Evolutionary conservation across 2,888 invertebrate genomes (phyloP), one percentile per base, ranked within the genome.

Genomic region (Drosophila rubida): DNA sequence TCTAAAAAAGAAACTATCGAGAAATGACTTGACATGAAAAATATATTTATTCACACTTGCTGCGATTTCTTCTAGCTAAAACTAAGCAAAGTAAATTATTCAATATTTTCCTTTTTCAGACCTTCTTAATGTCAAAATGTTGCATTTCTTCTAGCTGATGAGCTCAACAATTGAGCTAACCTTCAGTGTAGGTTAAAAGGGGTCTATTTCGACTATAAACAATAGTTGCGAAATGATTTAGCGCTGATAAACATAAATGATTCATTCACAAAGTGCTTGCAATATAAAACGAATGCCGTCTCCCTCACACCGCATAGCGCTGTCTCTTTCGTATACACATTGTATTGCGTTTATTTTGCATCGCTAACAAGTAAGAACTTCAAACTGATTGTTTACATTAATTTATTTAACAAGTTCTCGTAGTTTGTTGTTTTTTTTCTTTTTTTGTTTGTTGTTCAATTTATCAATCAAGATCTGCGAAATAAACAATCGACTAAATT

Each of bases 391-490:
- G 41, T 41, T 53, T 41, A 30, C 41, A 30, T 53, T 41, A 53
- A 53, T 53, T 53, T 53, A 53, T 41, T 53, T 53, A 53, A 53
- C 51, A 53, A 41, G 51, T 48, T 48, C 19, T 53, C 27, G 51
- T 41, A 25, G 27, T 27, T 51, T 41, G 27, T 50, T 41, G 25
- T 27, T 25, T 2, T 44, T 41, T 16, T 51, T 11, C 4, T 32
- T 32, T 32, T n/a, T 32, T n/a, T 32, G 9, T 32, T 4, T n/a
- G 32, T 32, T 9, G 51, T 41, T 41, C 51, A 19, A 16, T 51
- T 53, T 9, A 41, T 19, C 41, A 53, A 53, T n/a, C 27, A 41
- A 53, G 13, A 14, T 13, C 32, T 44, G 30, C 32, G 32, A 4
- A 44, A 54, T 45, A 45, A 55, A 45, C 45, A 45, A 55, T 30